phyloP scores from a whole-genome alignment of 2,797 vertebrate species.

The Leptoclinus maculatus region DNA sequence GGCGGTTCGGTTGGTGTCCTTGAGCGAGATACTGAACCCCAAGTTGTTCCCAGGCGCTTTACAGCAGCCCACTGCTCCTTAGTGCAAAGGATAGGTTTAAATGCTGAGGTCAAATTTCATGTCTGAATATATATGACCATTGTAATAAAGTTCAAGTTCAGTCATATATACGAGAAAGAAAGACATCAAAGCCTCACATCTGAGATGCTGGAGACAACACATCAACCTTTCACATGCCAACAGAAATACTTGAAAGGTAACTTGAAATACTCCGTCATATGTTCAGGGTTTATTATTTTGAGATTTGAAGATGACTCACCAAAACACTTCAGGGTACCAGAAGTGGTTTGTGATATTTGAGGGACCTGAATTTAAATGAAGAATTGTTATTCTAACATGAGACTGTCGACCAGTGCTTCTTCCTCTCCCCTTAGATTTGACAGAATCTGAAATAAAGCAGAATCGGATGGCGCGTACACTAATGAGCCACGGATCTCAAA shows the following conservation, averaged over 20 bases:
- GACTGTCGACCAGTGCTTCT: constrained; percentile 21
- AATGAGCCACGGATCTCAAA: constrained; percentile 63
- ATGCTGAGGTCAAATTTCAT: neutral
- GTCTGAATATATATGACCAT: neutral
- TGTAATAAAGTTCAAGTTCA: neutral
- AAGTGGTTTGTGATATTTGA: constrained; percentile 49
- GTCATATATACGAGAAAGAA: neutral
- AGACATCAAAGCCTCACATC: neutral
- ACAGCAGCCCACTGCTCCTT: neutral
- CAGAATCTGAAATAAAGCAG: constrained; percentile 60
- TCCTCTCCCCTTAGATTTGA: constrained; percentile 57
- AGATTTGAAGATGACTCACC: constrained; percentile 39
- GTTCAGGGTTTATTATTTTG: constrained; percentile 34
- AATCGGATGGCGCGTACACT: constrained; percentile 21
- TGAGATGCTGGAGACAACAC: neutral
- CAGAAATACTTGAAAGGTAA: too few relatives aligned
- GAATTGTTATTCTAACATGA: constrained; percentile 61
- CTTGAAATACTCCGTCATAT: neutral
- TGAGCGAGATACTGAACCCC: neutral
- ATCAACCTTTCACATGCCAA: constrained; percentile 12
- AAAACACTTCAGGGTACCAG: constrained; percentile 36
- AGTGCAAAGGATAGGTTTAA: neutral
- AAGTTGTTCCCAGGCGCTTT: neutral
- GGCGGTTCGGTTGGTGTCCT: neutral
- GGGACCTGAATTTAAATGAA: constrained; percentile 61